These are phyloP conservation scores for Falco columbarius DNA, from an alignment of 2,797 vertebrate species.

Conservation along the genomic window DNA sequence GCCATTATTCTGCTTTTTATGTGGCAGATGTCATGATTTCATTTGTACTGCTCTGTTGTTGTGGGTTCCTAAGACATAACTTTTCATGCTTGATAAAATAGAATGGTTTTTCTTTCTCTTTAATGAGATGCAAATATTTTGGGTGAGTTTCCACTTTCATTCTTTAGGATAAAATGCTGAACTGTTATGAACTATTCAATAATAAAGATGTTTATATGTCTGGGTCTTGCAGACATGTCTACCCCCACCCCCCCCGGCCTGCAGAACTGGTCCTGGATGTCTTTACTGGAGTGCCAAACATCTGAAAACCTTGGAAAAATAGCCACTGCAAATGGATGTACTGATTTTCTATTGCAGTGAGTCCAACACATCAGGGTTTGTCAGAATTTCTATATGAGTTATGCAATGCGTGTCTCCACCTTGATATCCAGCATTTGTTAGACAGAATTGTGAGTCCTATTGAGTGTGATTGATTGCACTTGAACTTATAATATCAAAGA, in stretches of 20 bases:
- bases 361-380: background rate
- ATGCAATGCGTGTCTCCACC: background rate
- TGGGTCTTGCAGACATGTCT: background rate
- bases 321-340: background rate
- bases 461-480: background rate
- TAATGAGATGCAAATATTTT: background rate
- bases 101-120: background rate
- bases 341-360: background rate
- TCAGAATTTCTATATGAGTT: background rate
- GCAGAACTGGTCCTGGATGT: background rate
- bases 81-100: background rate
- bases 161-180: background rate
- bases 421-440: background rate
- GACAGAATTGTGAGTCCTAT: background rate
- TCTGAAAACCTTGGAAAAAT: background rate
- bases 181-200: background rate
- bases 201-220: background rate
- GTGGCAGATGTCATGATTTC: background rate
- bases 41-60: background rate
- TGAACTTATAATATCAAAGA: background rate
- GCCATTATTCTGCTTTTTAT: background rate
- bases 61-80: background rate
- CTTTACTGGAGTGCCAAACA: background rate
- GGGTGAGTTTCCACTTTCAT: background rate
- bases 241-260: too few relatives aligned